Base-by-base conservation (phyloP, 2,888 invertebrate species). In the Caenorhabditis sulstoni region DNA sequence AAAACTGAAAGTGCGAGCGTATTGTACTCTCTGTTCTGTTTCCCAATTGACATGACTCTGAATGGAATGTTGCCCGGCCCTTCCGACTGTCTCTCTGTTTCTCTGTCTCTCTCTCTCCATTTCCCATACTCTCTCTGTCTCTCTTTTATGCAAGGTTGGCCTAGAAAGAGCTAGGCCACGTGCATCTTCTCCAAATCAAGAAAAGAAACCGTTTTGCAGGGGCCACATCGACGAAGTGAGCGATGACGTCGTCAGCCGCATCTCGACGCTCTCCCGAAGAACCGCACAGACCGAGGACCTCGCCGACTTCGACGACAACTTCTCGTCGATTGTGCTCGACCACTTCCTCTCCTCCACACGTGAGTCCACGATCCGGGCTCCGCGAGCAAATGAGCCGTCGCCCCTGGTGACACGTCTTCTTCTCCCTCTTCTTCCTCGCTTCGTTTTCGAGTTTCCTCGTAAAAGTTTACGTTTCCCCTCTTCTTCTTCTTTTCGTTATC, bases 241-340 rank as follows among this genome's bases (percentile, higher is more conserved):
- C 45, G 77, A 81, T 59, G 68, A 73, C 22, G 77, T 29, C 29
- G 29, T 78, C 52, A 79, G 79, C 53, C 23, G 82, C 14, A 55
- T 79, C n/a, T 77, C 82, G n/a, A 76, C 78, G 20, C 64, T 71
- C 16, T 82, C 82, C 7, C 50, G 78, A 52, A 74, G 83, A 57
- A 83, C 81, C 20, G 81, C 71, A 7, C 77, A 82, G 50, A 86
- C 86, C 1, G 86, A 86, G 68, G 83, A 86, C 55, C 41, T 86
- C 49, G 82, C 83, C 20, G 86, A 86, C 55, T 86, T 83, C 59
- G 86, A 86, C 67, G 86, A 86, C 71, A 83, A 82, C 55, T 67
- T 80, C 18, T 83, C 82, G 3, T 79, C 83, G 7, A 79, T 86
- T 35, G 77, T 86, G 37, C 77, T 86, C 9, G 86, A 86, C 49